Evolutionary conservation across 2,888 invertebrate genomes (phyloP).

Genomic region (Eristalis intricaria): DNA sequence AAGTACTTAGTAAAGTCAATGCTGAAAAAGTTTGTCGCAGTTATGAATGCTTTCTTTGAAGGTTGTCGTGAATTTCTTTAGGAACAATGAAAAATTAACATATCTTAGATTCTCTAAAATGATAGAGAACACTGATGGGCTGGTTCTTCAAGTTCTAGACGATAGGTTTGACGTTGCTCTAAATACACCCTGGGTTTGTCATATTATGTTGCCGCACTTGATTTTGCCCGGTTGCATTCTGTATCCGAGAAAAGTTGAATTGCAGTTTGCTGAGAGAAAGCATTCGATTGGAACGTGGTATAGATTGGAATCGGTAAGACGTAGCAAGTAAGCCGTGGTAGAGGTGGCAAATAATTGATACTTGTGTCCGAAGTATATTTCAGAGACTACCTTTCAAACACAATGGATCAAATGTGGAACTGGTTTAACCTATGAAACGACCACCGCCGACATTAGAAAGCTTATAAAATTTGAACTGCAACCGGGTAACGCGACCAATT

Average conservation of each 20-base stretch:
- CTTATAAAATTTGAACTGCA: slow-evolving; percentile 84
- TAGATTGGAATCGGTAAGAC: slow-evolving; percentile 79
- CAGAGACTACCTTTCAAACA: slow-evolving; percentile 73
- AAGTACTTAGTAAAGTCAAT: slow-evolving; percentile 26
- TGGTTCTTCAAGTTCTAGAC: slow-evolving; percentile 84
- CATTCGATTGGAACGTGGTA: slow-evolving; percentile 88
- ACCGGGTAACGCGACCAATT: slow-evolving; percentile 82
- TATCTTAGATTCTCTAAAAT: slow-evolving; percentile 76
- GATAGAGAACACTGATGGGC: slow-evolving; percentile 71
- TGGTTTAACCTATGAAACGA: slow-evolving; percentile 85
- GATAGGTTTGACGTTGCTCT: slow-evolving; percentile 84
- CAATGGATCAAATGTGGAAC: slow-evolving; percentile 84
- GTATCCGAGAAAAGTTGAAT: slow-evolving; percentile 87
- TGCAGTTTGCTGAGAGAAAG: slow-evolving; percentile 84
- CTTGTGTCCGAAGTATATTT: slow-evolving; percentile 68
- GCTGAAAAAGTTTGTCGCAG: neutral
- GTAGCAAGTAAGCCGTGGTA: neutral
- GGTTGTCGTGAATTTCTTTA: slow-evolving; percentile 75
- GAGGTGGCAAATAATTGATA: neutral
- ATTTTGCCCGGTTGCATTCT: slow-evolving; percentile 89
- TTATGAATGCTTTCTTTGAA: slow-evolving; percentile 76
- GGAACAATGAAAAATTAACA: slow-evolving; percentile 73
- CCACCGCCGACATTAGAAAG: slow-evolving; percentile 85
- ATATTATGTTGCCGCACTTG: slow-evolving; percentile 85
- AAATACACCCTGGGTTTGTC: slow-evolving; percentile 89